A percentile compares a stretch with the other conserved stretches of the same genome.
Evolutionary conservation across 2,113 vertebrate genomes (phyloP).

Genomic region (Embiotoca jacksoni): DNA sequence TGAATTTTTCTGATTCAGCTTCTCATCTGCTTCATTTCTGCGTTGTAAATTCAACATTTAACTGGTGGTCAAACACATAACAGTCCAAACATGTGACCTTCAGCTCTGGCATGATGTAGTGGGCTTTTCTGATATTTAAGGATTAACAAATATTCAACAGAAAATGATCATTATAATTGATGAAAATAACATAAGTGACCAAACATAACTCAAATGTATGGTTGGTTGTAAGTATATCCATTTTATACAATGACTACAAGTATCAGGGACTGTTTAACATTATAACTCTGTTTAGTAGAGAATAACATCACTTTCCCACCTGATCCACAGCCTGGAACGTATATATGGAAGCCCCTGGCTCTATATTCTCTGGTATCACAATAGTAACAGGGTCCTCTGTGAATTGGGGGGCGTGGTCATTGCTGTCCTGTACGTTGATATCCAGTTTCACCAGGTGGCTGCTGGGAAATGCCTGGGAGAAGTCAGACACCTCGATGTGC

Average conservation of each 20-base stretch:
- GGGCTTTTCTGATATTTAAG: no score
- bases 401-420: constrained; percentile 93
- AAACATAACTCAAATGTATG: background rate
- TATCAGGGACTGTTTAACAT: no score
- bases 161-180: no score
- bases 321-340: constrained; percentile 92
- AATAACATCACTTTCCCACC: constrained; percentile 51
- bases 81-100: no score
- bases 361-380: constrained; percentile 89
- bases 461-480: constrained; percentile 85
- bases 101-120: no score
- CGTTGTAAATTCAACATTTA: no score
- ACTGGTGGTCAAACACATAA: no score
- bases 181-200: background rate
- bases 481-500: constrained; percentile 89
- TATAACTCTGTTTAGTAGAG: no score
- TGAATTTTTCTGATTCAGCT: no score
- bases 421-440: constrained; percentile 92
- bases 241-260: background rate
- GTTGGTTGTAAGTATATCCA: background rate
- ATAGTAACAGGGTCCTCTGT: constrained; percentile 93
- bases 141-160: no score
- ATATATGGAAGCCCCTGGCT: constrained; percentile 86
- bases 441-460: constrained; percentile 90
- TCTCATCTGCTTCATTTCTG: no score